Base-by-base conservation (phyloP, 2,113 vertebrate species). In the Felis chaus region DNA sequence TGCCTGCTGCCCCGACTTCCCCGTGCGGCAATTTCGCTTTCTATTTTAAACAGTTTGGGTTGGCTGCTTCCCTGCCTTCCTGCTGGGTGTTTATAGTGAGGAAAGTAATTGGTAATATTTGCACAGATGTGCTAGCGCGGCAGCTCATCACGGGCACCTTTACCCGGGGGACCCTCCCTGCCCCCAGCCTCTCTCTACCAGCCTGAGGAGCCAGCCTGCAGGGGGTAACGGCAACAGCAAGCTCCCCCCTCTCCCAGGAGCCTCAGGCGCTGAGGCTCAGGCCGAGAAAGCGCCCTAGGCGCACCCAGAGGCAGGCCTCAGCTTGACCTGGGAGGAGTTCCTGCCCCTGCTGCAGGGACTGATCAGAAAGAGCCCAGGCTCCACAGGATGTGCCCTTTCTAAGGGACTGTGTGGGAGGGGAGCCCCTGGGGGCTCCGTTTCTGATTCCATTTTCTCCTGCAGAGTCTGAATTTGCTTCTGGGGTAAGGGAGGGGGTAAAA, bases 51-150 rank as follows among this genome's bases (percentile, higher is more conserved):
- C 96, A 96, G 97, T 97, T 97, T 96, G 93, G 97, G 94, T 97
- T 97, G 94, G 95, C 97, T 96, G 97, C 97, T 87, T 96, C 89
- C 33, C 61, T 97, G 97, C 76, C 88, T 98, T 98, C 97, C 97
- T 98, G 98, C 98, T 97, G 98, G 65, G 97, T 97, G 97, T 98
- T 98, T 98, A 96, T 96, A 96, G 95, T 91, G 97, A 95, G 84
- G 81, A 97, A 97, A 98, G 97, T 98, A 98, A 98, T 98, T 98
- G 98, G 96, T 98, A 97, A 98, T 98, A 98, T 98, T 97, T 97
- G 97, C 97, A 98, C 97, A 98, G 97, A 98, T 98, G 97, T 97
- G 97, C 97, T 94, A 95, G 96, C 48, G 86, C 87, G 66, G 97
- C 81, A 48, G 96, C 90, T 96, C 63, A 45, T 96, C 95, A 95